Base-by-base conservation (phyloP, 2,113 vertebrate species). In the Tapirus terrestris region DNA sequence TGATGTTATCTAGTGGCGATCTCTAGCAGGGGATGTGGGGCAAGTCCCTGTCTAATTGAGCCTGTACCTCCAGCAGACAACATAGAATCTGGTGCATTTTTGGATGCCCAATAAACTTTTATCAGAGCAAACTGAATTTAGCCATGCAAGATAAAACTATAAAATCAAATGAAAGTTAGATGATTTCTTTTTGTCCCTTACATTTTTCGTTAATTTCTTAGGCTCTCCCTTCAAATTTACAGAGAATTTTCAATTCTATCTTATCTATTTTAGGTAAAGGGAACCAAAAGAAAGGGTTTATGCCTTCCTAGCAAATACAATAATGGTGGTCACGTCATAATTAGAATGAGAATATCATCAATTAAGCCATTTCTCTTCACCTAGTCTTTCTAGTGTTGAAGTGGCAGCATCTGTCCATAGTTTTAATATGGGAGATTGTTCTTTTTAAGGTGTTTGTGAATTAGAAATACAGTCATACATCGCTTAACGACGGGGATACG, bases 1-100 rank as follows among this genome's bases (percentile, higher is more conserved):
- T 72, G 51, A 36, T 76, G 21, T 18, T 67, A 92, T n/a, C 43
- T 67, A 27, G 1, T 76, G 82, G 65, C 63, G 18, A 33, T 48
- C 6, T 94, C 29, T 12, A n/a, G 3, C 5, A 43, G 3, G 3
- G 20, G 13, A 29, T n/a, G 16, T n/a, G 5, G 6, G 14, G 1
- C 70, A 87, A 20, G 6, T 23, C 18, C 7, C 1, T 45, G 33
- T 53, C 23, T 77, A 43, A 88, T 39, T 87, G 56, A 25, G 2
- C 43, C 33, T 87, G 1, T 58, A 29, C 4, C 3, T 68, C 11
- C 63, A 95, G 8, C 8, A 48, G 8, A 16, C 33, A 72, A 18
- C 9, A 21, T 20, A 73, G 9, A 92, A 53, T 1, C 0, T 27
- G n/a, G 25, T 72, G 11, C 3, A 89, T 72, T 81, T 60, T 33